These are phyloP conservation scores for Drosophila lacicola DNA, from an alignment of 2,888 invertebrate genomes.

Conservation along the genomic window DNA sequence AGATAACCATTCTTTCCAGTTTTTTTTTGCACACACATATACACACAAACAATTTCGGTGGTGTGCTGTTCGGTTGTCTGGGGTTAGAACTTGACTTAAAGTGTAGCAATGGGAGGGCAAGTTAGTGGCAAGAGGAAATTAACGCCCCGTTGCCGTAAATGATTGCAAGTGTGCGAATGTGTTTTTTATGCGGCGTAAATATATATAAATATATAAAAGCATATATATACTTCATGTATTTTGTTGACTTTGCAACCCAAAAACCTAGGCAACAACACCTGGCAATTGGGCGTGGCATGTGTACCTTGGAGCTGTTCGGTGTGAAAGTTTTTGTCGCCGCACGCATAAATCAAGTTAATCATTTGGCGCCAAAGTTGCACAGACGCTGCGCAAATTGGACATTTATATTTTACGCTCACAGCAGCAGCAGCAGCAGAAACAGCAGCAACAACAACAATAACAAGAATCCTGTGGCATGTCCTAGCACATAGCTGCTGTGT, in stretches of 20 bases:
- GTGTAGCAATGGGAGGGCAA: conserved; percentile 49
- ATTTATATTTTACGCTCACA: conserved; percentile 72
- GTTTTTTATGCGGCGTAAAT: conserved; percentile 46
- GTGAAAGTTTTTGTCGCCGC: conserved; percentile 71
- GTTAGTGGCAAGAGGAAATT: conserved; percentile 69
- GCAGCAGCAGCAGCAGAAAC: conserved; percentile 32
- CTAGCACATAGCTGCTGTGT: conserved; percentile 40
- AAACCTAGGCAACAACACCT: conserved; percentile 36
- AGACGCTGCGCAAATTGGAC: conserved; percentile 77
- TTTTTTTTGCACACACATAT: conserved; percentile 3
- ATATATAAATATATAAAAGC: too few species aligned
- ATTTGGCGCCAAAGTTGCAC: conserved; percentile 65
- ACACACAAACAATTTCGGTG: neutral
- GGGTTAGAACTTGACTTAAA: conserved; percentile 42
- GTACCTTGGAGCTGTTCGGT: conserved; percentile 5
- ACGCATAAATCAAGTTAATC: conserved; percentile 82
- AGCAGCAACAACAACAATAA: conserved; percentile 4
- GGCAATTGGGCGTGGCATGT: conserved; percentile 25
- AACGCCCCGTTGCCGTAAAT: conserved; percentile 62
- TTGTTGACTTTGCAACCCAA: conserved; percentile 20
- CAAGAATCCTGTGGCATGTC: conserved; percentile 48
- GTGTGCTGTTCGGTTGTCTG: neutral
- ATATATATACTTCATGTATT: conserved; percentile 26
- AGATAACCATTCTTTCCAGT: neutral
- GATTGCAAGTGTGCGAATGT: conserved; percentile 53